Base-by-base conservation (phyloP, 1,140 invertebrate genomes). In the Coptotermes formosanus region DNA sequence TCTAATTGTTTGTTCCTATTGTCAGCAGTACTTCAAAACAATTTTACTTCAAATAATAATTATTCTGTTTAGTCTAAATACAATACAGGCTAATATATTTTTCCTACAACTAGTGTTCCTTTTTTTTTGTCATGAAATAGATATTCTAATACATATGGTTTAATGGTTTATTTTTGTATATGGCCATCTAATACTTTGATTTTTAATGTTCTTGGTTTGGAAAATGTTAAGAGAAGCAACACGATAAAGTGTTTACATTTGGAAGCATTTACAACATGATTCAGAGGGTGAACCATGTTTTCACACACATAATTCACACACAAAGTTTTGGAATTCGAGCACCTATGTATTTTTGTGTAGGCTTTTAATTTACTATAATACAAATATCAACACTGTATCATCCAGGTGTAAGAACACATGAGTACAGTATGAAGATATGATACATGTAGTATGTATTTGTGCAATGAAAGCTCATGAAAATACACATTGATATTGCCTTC, bases 321-420 rank as follows among this genome's bases (percentile, higher is more conserved):
- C 64, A 75, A 16, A 30, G 64, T 75, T 75, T 75, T 75, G 59
- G 2, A 75, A 75, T 75, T 75, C 11, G 64, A 75, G 64, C 64
- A 75, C 64, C 8, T 75, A 75, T 75, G 30, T 75, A 75, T 14
- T 75, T 30, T 75, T 75, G 64, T 75, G 30, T 75, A 75, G 64
- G 64, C 64, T 75, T 30, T 75, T 25, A 75, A 75, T 75, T 25
- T 75, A 30, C 25, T 75, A 30, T 75, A 75, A 16, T 75, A 75
- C 64, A 75, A 75, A 75, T 75, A 30, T 75, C 64, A 75, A 75
- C 64, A 75, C 64, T 75, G 59, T 64, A n/a, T 64, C 64, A n/a
- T 75, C n/a, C 64, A 75, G 64, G n/a, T 75, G 64, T 75, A 30
- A 30, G 64, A 75, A 75, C 64, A 75, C 64, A 30, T 75, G 6